Evolutionary conservation across 2,888 invertebrate species (phyloP).

Genomic region (Andrena hattorfiana): DNA sequence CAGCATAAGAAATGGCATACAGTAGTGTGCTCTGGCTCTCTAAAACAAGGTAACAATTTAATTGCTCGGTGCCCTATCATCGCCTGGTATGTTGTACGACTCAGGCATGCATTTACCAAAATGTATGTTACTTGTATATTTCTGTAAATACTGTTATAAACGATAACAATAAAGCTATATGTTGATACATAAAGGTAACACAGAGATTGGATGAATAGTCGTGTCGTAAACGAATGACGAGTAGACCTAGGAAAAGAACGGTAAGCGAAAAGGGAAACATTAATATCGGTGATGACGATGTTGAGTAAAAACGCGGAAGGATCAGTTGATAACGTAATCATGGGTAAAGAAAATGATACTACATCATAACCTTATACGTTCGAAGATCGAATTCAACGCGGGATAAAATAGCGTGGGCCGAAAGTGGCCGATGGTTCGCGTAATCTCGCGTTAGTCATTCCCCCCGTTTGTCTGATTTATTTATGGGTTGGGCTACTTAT

Average conservation of each 20-base stretch:
- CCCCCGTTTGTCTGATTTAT: conserved; percentile 77
- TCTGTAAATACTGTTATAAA: conserved; percentile 75
- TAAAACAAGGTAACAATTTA: neutral
- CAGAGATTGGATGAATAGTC: neutral
- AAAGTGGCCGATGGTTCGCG: conserved; percentile 79
- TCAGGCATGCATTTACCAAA: conserved; percentile 38
- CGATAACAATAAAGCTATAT: conserved; percentile 59
- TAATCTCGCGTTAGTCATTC: conserved; percentile 81
- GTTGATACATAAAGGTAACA: conserved; percentile 41
- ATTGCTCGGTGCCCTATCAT: conserved; percentile 16
- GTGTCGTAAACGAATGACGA: no score
- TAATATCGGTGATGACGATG: no score
- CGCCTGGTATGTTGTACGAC: conserved; percentile 28
- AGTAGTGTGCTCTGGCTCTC: neutral
- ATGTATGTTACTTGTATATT: conserved; percentile 70
- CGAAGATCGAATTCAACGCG: conserved; percentile 66
- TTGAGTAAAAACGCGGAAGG: no score
- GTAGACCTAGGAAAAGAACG: no score
- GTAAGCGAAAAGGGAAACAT: no score
- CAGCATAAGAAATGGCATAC: conserved; percentile 9
- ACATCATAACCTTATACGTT: conserved; percentile 54
- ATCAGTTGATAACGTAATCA: no score
- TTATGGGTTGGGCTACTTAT: conserved; percentile 82
- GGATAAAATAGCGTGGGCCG: conserved; percentile 80
- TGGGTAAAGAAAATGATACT: no score